These are phyloP conservation scores for Anastrepha obliqua DNA, from an alignment of 1,140 invertebrate genomes.

Conservation along the genomic window DNA sequence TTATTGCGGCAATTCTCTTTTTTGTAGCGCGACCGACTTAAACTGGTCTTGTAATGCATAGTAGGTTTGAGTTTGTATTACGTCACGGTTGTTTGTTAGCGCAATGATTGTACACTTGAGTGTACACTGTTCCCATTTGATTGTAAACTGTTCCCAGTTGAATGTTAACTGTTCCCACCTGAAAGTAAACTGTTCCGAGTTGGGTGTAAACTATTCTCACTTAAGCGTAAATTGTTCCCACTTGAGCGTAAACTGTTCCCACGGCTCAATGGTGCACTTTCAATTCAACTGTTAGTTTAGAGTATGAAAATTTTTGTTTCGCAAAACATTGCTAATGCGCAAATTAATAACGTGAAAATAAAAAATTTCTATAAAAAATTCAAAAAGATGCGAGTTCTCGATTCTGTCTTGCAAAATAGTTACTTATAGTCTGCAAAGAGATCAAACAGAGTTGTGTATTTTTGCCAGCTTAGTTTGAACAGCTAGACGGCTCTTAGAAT, in stretches of 20 bases:
- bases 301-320: neutral
- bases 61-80: neutral
- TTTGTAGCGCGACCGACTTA: slow-evolving; percentile 4
- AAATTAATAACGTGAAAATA: neutral
- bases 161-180: neutral
- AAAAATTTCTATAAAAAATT: too few relatives aligned
- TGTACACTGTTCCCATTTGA: neutral
- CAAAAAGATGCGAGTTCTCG: too few relatives aligned
- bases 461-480: too few relatives aligned
- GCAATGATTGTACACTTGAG: neutral
- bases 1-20: neutral
- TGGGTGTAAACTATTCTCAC: neutral
- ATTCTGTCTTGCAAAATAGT: too few relatives aligned
- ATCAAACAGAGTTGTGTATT: too few relatives aligned
- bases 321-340: too few relatives aligned
- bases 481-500: too few relatives aligned
- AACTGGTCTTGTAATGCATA: slow-evolving; percentile 22
- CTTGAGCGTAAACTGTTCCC: neutral
- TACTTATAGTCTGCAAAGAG: too few relatives aligned
- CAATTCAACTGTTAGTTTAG: too few relatives aligned
- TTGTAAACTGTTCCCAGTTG: neutral
- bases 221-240: neutral
- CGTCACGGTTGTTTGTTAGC: neutral
- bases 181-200: neutral
- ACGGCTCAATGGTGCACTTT: neutral